Base-by-base conservation (phyloP, 2,888 invertebrate genomes). In the Chrysina gloriosa region DNA sequence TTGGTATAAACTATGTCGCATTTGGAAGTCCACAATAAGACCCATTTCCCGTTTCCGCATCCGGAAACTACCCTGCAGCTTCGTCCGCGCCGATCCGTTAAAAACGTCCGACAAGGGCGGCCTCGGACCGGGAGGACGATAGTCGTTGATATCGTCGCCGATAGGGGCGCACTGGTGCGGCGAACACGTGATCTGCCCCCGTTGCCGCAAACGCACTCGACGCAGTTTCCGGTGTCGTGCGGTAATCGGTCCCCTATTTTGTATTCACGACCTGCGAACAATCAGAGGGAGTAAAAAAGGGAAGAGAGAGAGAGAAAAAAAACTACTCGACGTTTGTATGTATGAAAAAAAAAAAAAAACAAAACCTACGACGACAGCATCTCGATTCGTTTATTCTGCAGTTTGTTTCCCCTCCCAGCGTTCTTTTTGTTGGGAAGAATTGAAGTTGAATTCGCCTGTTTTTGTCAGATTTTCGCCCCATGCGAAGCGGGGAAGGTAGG, bases 191-290 rank as follows among this genome's bases (percentile, higher is more conserved):
- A 84, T 79, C 71, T 82, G 82, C 82, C 88, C 68, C 87, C 88
- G 70, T 84, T 83, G 70, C 87, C 88, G 80, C 90, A 90, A 78
- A 88, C 86, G 80, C 90, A 90, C 79, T 90, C 89, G 73, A 90
- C 85, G 81, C 90, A 90, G 80, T 90, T 90, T 74, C 90, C 90
- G 63, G 90, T 90, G 75, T 89, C 88, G 79, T 89, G 89, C 6
- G 90, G 90, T 73, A 90, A 83, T 71, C 86, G 84, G 76, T 89
- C 89, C 36, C 90, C 90, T 72, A 89, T 85, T 77, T 86, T 85
- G 80, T 90, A 90, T 74, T 86, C 84, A 70, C 85, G 85, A 69
- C 89, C 89, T 90, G 83, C 36, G 82, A 82, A 63, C 31, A 65
- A 45, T 65, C 25, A 36, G 7, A 36, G 36, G 63, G 11, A 25